Percentiles rank a stretch among this genome's conserved stretches.
phyloP scores from a whole-genome alignment of 2,888 invertebrate species.

The Steinernema carpocapsae region DNA sequence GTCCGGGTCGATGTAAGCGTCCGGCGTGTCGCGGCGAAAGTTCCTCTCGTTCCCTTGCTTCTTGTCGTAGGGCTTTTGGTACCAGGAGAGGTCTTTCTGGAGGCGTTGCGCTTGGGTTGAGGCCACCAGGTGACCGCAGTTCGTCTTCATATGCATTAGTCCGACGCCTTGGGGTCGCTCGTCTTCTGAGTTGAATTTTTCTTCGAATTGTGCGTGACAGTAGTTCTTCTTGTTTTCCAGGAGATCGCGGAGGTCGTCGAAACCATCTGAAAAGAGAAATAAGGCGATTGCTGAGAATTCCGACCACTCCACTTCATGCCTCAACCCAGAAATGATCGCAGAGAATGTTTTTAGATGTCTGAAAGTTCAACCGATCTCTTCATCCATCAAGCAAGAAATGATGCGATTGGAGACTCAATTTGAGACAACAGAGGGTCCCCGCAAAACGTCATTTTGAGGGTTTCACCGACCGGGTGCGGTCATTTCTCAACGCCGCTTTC shows the following conservation, averaged over 20 bases:
- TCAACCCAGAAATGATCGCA: too few relatives aligned
- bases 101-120: background rate
- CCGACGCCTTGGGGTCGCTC: background rate
- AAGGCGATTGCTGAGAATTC: too few relatives aligned
- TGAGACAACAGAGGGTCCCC: too few relatives aligned
- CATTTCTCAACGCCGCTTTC: too few relatives aligned
- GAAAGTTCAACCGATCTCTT: too few relatives aligned
- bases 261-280: background rate
- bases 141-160: background rate
- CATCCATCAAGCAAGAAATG: too few relatives aligned
- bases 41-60: background rate
- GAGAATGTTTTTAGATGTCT: too few relatives aligned
- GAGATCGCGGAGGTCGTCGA: background rate
- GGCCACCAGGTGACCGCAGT: background rate
- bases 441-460: too few relatives aligned
- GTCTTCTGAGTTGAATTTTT: constrained; percentile 6
- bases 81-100: background rate
- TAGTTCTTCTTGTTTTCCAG: background rate
- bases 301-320: background rate
- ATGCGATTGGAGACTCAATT: too few relatives aligned
- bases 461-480: too few relatives aligned
- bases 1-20: background rate
- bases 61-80: background rate
- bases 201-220: background rate
- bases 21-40: background rate